Evolutionary conservation across 1,140 invertebrate species (phyloP), one percentile per base, ranked within the genome.

Genomic region (Phenacoccus solenopsis): DNA sequence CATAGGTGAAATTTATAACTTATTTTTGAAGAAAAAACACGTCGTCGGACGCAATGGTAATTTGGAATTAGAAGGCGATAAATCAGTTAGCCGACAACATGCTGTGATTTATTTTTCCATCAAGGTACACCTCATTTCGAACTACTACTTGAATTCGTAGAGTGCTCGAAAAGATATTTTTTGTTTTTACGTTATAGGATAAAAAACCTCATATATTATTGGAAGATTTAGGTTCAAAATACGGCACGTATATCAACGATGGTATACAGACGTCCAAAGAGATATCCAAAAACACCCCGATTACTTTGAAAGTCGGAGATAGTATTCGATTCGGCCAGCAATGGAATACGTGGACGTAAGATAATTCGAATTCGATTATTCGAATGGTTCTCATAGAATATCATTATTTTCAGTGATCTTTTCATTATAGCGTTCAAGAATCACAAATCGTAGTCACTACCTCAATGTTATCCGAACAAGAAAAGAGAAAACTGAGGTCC

Each of bases 161-260:
- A 69, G 28, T 1, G 22, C 4, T 57, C 21, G 12, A 28, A 13
- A 68, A 28, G 12, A 28, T 27, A 24, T n/a, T n/a, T 56, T 70
- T 70, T 2, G n/a, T 56, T 57, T 68, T 70, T 16, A 9, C 59
- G 69, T 1, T 9, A 25, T 0, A 59, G 3, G 3, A 24, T 30
- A 56, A 24, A 28, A 56, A 10, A 20, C 1, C 16, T 0, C 49
- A 32, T 25, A 38, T 71, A 5, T 4, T 16, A 30, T 57, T 71
- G n/a, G 16, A 28, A 69, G 12, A 68, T 7, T 20, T 35, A 0
- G 67, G 35, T 13, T 71, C 70, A 1, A 71, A 71, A 13, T 71
- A n/a, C 59, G 70, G 70, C 24, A 71, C 70, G 12, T 71, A 20
- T 28, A 21, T 71, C 0, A 71, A 71, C 28, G 30, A 24, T 22